Evolutionary conservation across 1,140 invertebrate genomes (phyloP), one percentile per base, ranked within the genome.

Genomic region (Drosophila tsacasi): DNA sequence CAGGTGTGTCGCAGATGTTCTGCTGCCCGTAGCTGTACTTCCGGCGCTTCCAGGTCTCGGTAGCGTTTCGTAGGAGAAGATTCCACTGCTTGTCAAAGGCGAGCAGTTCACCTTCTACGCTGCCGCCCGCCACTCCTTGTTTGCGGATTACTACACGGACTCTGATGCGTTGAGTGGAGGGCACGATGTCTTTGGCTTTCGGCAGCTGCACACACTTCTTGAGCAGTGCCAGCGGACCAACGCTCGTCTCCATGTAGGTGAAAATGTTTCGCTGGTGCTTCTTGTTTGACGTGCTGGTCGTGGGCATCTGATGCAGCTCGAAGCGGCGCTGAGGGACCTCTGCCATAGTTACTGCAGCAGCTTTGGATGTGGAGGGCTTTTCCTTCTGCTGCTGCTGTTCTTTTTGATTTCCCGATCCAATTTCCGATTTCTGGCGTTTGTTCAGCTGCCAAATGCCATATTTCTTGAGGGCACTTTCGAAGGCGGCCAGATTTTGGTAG

Each of bases 1-100:
- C 44, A 8, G 57, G 13, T 10, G 44, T 25, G 9, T 66, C 60
- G 30, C 66, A 76, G 21, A 92, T 79, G 19, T 91, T 91, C 47
- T 86, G 90, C 6, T 89, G 59, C 2, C 81, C 73, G 62, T 82
- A 93, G 44, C 76, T 81, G 61, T 81, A 84, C 69, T 95, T 95
- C 6, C 94, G 92, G 55, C 96, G 94, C n/a, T 94, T 95, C 96
- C 96, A 99, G 5, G 95, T 93, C 94, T 99, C 98, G 55, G 96
- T 95, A 5, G 98, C 98, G 93, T 99, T 97, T 44, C 95, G 94
- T 37, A 99, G 93, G 9, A 97, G 96, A 65, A 99, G 93, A 94
- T 99, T 99, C 96, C 97, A 98, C 91, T 98, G 97, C 93, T 98
- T 98, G 93, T 99, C 98, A 93, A 98, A 99, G 9, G 97, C 97